Percentiles rank a stretch among this genome's conserved stretches.
phyloP scores from a whole-genome alignment of 1,140 invertebrate species.

The Drosophila miranda region DNA sequence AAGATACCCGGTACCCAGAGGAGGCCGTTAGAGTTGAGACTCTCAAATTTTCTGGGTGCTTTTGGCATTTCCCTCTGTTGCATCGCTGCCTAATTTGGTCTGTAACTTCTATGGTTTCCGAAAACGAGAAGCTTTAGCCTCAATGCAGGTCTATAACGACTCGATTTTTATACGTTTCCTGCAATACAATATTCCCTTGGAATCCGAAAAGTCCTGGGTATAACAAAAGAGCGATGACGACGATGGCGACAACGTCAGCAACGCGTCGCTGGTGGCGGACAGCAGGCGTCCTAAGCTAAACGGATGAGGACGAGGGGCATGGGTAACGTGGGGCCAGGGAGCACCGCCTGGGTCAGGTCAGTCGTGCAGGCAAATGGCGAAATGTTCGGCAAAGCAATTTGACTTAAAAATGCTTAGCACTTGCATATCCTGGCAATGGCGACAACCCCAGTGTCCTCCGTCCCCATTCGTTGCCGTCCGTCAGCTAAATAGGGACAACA shows the following conservation, averaged over 20 bases:
- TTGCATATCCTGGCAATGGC: conserved; percentile 63
- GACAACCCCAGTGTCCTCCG: conserved; percentile 7
- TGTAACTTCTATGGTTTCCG: too few relatives aligned
- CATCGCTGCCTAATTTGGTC: too few relatives aligned
- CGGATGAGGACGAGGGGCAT: background rate
- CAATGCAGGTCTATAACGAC: too few relatives aligned
- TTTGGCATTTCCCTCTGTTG: too few relatives aligned
- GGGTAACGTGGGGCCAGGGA: background rate
- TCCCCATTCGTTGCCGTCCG: conserved; percentile 24
- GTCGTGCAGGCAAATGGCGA: conserved; percentile 62
- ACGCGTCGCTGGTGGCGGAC: conserved; percentile 45
- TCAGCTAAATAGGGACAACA: conserved; percentile 64
- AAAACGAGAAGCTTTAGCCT: too few relatives aligned
- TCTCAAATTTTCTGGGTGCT: too few relatives aligned
- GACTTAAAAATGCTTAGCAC: conserved; percentile 81
- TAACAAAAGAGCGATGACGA: conserved; percentile 43
- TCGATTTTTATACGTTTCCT: too few relatives aligned
- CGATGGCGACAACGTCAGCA: conserved; percentile 51
- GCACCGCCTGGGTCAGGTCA: conserved; percentile 27
- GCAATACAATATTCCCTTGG: background rate
- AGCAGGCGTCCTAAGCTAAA: conserved; percentile 29
- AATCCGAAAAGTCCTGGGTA: conserved; percentile 4
- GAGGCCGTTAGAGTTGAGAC: too few relatives aligned
- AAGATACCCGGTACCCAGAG: too few relatives aligned
- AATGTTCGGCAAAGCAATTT: conserved; percentile 74